Evolutionary conservation across 1,140 invertebrate species (phyloP).

Genomic region (Drosophila bipectinata): DNA sequence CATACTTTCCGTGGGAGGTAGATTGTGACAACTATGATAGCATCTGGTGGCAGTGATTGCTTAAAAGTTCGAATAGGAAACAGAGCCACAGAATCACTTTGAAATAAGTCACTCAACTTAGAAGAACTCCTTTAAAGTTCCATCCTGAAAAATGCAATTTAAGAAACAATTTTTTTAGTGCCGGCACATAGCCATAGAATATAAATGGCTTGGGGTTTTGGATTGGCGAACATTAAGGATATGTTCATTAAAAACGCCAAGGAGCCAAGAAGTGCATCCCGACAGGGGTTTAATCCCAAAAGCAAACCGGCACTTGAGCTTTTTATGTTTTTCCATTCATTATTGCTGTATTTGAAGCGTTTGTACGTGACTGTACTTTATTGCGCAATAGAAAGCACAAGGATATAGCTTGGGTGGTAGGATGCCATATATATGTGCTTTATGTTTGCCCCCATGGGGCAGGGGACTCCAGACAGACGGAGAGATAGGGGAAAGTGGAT

Average conservation of each 20-base stretch:
- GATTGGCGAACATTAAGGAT: conserved; percentile 34
- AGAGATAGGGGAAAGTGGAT: background rate
- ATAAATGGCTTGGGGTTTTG: background rate
- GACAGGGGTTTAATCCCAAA: conserved; percentile 16
- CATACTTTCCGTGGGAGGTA: background rate
- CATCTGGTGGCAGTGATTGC: conserved; percentile 18
- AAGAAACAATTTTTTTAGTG: background rate
- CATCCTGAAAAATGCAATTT: background rate
- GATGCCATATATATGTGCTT: background rate
- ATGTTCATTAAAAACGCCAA: conserved; percentile 25
- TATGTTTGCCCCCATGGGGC: background rate
- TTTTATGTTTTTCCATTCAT: conserved; percentile 53
- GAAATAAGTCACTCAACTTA: background rate
- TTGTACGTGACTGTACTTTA: conserved; percentile 69
- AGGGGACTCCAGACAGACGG: conserved; percentile 4
- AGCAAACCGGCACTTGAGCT: conserved; percentile 26
- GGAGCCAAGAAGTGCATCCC: conserved; percentile 30
- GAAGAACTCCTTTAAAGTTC: no score
- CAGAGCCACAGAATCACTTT: background rate
- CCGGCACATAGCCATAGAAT: background rate
- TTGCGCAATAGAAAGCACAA: conserved; percentile 38
- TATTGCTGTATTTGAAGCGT: conserved; percentile 58
- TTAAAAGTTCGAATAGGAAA: conserved; percentile 7
- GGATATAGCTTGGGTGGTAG: background rate
- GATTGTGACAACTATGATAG: conserved; percentile 34